A percentile compares a stretch with the other conserved stretches of the same genome.
Conservation (phyloP, 2,888 invertebrate genomes). For the Coecobrya sp. region DNA sequence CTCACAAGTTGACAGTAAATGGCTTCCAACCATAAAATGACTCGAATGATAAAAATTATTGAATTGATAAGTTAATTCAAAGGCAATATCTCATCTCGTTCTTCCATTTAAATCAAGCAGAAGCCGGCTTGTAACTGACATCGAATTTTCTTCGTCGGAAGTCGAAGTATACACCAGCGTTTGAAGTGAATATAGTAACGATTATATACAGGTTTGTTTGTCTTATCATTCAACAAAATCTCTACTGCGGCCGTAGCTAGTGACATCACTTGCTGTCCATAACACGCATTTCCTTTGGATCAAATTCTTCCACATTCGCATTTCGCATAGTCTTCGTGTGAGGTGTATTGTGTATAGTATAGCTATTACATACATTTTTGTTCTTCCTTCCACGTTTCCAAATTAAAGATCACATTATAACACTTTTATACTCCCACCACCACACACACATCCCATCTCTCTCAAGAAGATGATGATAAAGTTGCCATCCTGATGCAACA, state of each 20-base stretch:
- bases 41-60: constrained; percentile 18
- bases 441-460: not conserved
- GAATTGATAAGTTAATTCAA: constrained; percentile 52
- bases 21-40: constrained; percentile 47
- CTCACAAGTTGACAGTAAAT: constrained; percentile 15
- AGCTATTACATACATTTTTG: not conserved
- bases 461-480: not conserved
- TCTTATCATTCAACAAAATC: not conserved
- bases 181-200: not conserved
- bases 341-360: not conserved
- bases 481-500: not conserved
- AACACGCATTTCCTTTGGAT: not conserved
- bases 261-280: not conserved
- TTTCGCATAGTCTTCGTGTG: constrained; percentile 33
- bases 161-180: too few species aligned
- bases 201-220: not conserved
- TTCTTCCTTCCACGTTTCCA: constrained; percentile 25
- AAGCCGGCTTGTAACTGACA: constrained; percentile 11
- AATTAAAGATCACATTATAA: not conserved
- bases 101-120: constrained; percentile 5
- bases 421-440: constrained; percentile 50
- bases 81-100: constrained; percentile 19
- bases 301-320: not conserved
- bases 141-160: constrained; percentile 42
- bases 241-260: not conserved